These are phyloP conservation scores for Leucophenga montana DNA, from an alignment of 2,888 invertebrate species.

Conservation along the genomic window DNA sequence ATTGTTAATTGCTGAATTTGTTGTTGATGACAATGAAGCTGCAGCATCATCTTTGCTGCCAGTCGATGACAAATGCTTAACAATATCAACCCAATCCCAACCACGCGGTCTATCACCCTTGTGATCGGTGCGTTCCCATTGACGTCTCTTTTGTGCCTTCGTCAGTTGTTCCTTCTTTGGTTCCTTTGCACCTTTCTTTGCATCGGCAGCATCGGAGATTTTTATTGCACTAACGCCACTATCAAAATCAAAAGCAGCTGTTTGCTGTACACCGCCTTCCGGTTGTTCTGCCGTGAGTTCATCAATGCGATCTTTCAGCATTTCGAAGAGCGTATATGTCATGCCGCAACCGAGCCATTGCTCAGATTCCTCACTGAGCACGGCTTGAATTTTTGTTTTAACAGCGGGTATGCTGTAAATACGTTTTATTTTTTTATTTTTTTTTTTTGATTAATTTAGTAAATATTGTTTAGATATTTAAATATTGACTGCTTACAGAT, in stretches of 20 bases:
- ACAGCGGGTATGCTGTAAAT: constrained; percentile 78
- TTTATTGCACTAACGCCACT: constrained; percentile 63
- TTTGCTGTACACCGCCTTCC: constrained; percentile 68
- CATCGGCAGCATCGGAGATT: constrained; percentile 65
- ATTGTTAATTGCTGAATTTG: constrained; percentile 27
- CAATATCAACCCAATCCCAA: constrained; percentile 95
- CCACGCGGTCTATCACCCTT: constrained; percentile 91
- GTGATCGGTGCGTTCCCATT: constrained; percentile 88
- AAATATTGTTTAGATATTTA: not conserved
- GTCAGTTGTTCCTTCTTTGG: constrained; percentile 88
- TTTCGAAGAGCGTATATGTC: constrained; percentile 96
- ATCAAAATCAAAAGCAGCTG: constrained; percentile 56
- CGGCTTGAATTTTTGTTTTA: constrained; percentile 80
- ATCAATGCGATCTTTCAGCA: constrained; percentile 85
- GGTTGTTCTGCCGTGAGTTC: constrained; percentile 83
- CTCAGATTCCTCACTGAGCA: constrained; percentile 81
- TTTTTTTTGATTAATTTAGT: not conserved
- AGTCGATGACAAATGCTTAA: constrained; percentile 94
- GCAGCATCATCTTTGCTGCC: constrained; percentile 66
- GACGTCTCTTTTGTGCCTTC: constrained; percentile 91
- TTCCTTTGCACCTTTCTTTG: constrained; percentile 75
- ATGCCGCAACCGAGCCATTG: constrained; percentile 92
- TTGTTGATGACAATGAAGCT: constrained; percentile 38
- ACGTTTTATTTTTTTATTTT: not conserved
- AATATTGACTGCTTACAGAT: constrained; percentile 80